Base-by-base conservation (phyloP, 92 coral and sea anemone genomes). In the Zoanthus sansibaricus region DNA sequence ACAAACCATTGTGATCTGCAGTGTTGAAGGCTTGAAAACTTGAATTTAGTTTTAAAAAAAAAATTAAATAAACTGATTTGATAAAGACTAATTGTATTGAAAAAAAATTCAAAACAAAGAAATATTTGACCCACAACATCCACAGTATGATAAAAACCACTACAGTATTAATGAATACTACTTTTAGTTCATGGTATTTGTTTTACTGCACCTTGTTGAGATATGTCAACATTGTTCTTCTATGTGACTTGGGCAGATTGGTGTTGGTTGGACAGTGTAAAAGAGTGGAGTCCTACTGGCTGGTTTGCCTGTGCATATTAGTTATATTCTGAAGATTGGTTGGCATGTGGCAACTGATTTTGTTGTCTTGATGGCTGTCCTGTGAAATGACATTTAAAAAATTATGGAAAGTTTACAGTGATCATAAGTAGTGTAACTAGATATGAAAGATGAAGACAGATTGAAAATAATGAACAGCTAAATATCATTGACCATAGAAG, bases 321-420 rank as follows among this genome's bases (percentile, higher is more conserved):
- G 64, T 0, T 56, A 56, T 56, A 0, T 56, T 56, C 64, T 56
- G 64, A 56, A 8, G 64, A 56, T 56, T 56, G 64, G 64, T 56
- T 56, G 64, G 64, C 64, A 56, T 12, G 64, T 56, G 64, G 64
- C 64, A 56, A 56, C 12, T 0, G 64, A 56, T 12, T 56, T 56
- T 56, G 64, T 15, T 56, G 64, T 56, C 64, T 56, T 56, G 62
- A 56, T 56, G 62, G 62, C 62, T 56, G 62, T 56, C 62, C 62
- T 56, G 62, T 56, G 62, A 56, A 56, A 56, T 56, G 16, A 56
- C 62, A 56, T 56, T 56, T 56, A 9, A 56, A 55, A 56, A 4
- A 12, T 37, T 56, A 56, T 12, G 62, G 62, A 56, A 56, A 56
- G 14, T 56, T 56, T 56, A 56, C 62, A 56, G 62, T 56, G 16